Evolutionary conservation across 2,888 invertebrate genomes (phyloP).

Genomic region (Lymantria monacha): DNA sequence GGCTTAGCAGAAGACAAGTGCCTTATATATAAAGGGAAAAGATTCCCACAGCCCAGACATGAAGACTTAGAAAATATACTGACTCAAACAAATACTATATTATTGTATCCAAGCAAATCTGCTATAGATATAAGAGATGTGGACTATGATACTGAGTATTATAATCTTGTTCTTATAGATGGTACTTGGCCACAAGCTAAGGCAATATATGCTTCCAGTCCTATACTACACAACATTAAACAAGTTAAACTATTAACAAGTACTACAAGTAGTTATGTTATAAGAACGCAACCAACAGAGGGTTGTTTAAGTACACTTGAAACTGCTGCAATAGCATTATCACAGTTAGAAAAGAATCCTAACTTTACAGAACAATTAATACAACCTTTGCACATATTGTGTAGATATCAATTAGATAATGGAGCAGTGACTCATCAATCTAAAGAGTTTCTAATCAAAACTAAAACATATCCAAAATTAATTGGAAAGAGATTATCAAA

Average conservation of each 20-base stretch:
- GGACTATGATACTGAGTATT: conserved; percentile 73
- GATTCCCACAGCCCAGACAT: conserved; percentile 88
- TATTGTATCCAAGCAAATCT: conserved; percentile 90
- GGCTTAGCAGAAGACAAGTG: conserved; percentile 89
- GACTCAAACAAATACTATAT: conserved; percentile 84
- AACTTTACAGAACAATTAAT: conserved; percentile 86
- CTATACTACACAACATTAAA: conserved; percentile 86
- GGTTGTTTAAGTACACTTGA: conserved; percentile 95
- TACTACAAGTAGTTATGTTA: conserved; percentile 92
- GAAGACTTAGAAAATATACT: conserved; percentile 86
- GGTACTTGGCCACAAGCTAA: conserved; percentile 98
- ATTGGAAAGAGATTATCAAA: conserved; percentile 88
- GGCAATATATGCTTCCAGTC: conserved; percentile 93
- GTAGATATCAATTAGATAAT: conserved; percentile 93
- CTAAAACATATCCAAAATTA: conserved; percentile 89
- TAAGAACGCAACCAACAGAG: conserved; percentile 96
- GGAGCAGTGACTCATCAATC: conserved; percentile 97
- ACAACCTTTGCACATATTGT: conserved; percentile 90
- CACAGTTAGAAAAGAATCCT: conserved; percentile 87
- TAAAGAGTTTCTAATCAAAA: conserved; percentile 93
- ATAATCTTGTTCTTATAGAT: conserved; percentile 93
- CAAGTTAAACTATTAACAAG: conserved; percentile 91
- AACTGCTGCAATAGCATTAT: conserved; percentile 90
- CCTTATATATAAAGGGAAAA: conserved; percentile 90
- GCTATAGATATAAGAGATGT: conserved; percentile 85